These are phyloP conservation scores for Biston stratarius DNA, from an alignment of 2,888 invertebrate genomes.

Conservation along the genomic window DNA sequence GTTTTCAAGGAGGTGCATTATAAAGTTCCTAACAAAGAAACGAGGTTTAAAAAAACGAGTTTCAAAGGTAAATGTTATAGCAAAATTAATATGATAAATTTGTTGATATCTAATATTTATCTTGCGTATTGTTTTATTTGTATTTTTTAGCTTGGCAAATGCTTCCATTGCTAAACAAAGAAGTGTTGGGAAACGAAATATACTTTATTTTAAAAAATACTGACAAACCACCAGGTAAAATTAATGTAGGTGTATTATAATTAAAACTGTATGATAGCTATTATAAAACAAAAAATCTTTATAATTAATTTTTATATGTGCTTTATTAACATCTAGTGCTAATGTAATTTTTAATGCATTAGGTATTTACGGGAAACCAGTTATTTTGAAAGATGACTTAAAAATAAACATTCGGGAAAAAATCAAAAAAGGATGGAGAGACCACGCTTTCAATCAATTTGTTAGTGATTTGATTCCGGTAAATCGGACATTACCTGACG, in stretches of 20 bases:
- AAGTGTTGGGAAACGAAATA: slow-evolving; percentile 52
- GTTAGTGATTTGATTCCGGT: slow-evolving; percentile 98
- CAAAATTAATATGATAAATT: too few species aligned
- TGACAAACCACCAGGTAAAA: slow-evolving; percentile 61
- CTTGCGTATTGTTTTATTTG: background rate
- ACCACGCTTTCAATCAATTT: slow-evolving; percentile 99
- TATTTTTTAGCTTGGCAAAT: slow-evolving; percentile 59
- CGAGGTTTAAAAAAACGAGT: slow-evolving; percentile 27
- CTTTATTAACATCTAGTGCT: too few species aligned
- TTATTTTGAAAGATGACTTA: slow-evolving; percentile 91
- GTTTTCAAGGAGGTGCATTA: slow-evolving; percentile 1
- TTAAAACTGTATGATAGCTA: background rate
- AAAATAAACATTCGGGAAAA: slow-evolving; percentile 91
- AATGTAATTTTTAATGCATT: too few species aligned
- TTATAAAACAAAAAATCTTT: background rate
- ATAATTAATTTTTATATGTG: background rate
- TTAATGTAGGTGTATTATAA: background rate
- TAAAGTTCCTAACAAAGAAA: background rate
- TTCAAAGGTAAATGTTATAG: slow-evolving; percentile 49
- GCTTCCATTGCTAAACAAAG: slow-evolving; percentile 45
- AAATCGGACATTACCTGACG: slow-evolving; percentile 94
- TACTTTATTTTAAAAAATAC: slow-evolving; percentile 52
- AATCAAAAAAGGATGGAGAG: slow-evolving; percentile 96
- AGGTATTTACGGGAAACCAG: slow-evolving; percentile 89
- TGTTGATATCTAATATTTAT: too few species aligned